Conservation (phyloP, 2,888 invertebrate species). For the Chrysolina americana region DNA sequence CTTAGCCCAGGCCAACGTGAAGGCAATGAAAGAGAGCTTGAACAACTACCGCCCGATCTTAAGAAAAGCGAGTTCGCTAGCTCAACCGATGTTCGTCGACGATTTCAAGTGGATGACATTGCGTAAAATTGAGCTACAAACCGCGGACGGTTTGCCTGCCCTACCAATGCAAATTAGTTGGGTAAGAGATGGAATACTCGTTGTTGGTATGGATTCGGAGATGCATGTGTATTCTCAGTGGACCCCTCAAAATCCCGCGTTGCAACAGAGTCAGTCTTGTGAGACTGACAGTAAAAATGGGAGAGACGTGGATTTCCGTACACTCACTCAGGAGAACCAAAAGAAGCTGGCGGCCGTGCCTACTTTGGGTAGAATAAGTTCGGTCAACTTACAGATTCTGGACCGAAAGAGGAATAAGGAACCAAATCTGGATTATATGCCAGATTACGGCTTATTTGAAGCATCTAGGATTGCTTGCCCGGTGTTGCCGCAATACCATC, state of each 20-base stretch:
- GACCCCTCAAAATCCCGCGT: slow-evolving; percentile 78
- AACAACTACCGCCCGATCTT: slow-evolving; percentile 88
- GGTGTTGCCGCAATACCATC: slow-evolving; percentile 98
- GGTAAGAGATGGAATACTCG: slow-evolving; percentile 96
- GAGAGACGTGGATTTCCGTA: slow-evolving; percentile 79
- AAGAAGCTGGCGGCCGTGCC: slow-evolving; percentile 73
- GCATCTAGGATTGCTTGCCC: slow-evolving; percentile 97
- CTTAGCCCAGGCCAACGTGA: slow-evolving; percentile 93
- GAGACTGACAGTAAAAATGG: slow-evolving; percentile 76
- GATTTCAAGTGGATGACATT: slow-evolving; percentile 98
- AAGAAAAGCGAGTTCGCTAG: slow-evolving; percentile 91
- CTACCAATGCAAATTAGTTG: slow-evolving; percentile 99
- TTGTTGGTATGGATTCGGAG: slow-evolving; percentile 99
- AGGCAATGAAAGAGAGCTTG: slow-evolving; percentile 80
- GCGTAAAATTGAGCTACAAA: slow-evolving; percentile 89
- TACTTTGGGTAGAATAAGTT: slow-evolving; percentile 86
- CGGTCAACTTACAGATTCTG: slow-evolving; percentile 85
- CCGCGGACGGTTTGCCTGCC: slow-evolving; percentile 96
- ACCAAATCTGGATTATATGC: slow-evolving; percentile 83
- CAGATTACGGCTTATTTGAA: slow-evolving; percentile 95
- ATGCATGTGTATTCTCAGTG: slow-evolving; percentile 99
- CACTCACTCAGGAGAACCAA: slow-evolving; percentile 79
- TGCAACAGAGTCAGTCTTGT: slow-evolving; percentile 47
- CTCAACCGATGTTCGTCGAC: slow-evolving; percentile 90
- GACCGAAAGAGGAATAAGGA: slow-evolving; percentile 76